Evolutionary conservation across 2,888 invertebrate species (phyloP).

Genomic region (Rotaria magnacalcarata): DNA sequence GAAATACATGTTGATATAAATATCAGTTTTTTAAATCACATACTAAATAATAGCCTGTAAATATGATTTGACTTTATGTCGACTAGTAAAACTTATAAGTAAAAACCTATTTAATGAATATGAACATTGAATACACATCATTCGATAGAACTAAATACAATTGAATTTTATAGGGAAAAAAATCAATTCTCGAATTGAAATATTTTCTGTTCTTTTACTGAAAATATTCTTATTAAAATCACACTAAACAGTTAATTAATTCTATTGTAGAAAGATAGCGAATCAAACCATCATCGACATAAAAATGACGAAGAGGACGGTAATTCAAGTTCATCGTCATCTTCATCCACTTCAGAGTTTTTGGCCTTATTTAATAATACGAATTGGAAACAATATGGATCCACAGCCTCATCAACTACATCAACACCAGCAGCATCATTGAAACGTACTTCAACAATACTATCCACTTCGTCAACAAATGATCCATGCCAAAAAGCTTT

Average conservation of each 20-base stretch:
- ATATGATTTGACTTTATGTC: too few relatives aligned
- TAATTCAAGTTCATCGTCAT: background rate
- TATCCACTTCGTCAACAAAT: background rate
- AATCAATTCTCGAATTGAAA: too few relatives aligned
- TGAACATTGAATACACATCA: too few relatives aligned
- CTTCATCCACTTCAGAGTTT: background rate
- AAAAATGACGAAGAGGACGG: background rate
- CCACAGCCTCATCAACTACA: background rate
- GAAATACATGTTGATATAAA: too few relatives aligned
- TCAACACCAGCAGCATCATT: background rate
- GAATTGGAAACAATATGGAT: background rate
- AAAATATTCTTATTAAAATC: too few relatives aligned
- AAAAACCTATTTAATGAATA: too few relatives aligned
- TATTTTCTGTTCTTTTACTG: too few relatives aligned
- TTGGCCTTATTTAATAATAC: conserved; percentile 23
- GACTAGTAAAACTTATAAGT: too few relatives aligned
- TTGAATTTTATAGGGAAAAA: too few relatives aligned
- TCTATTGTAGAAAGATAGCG: background rate
- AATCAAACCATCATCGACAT: background rate
- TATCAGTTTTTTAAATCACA: too few relatives aligned
- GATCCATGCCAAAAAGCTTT: background rate
- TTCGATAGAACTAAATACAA: too few relatives aligned
- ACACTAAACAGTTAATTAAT: background rate
- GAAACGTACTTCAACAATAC: background rate
- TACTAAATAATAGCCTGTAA: too few relatives aligned